phyloP scores from a whole-genome alignment of 2,797 vertebrate species.

The Taenioides sp. region DNA sequence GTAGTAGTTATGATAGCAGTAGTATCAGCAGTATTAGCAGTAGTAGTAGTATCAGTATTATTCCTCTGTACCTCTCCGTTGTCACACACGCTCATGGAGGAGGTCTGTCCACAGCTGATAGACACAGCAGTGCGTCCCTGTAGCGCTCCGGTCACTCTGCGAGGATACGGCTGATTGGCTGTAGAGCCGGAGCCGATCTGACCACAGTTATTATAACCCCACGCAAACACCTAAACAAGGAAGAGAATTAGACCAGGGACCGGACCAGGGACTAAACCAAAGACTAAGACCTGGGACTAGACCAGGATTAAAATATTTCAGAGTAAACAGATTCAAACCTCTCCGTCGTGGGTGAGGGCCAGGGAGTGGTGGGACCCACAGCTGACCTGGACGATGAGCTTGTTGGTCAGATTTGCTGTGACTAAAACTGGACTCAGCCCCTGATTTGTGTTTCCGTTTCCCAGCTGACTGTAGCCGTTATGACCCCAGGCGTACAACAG shows the following conservation, averaged over 20 bases:
- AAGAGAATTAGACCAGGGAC: no score
- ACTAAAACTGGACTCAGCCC: slow-evolving; percentile 84
- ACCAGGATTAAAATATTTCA: no score
- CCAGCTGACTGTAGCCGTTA: slow-evolving; percentile 93
- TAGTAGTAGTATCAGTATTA: neutral
- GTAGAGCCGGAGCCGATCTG: slow-evolving; percentile 95
- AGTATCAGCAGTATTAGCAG: neutral
- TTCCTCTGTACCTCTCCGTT: slow-evolving; percentile 88
- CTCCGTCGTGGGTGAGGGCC: slow-evolving; percentile 86
- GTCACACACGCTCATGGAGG: slow-evolving; percentile 89
- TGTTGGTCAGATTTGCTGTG: slow-evolving; percentile 84
- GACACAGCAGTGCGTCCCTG: slow-evolving; percentile 84
- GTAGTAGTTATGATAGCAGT: neutral
- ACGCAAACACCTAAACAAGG: slow-evolving; percentile 84
- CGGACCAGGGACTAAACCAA: no score
- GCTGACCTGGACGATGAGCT: slow-evolving; percentile 86
- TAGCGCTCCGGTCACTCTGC: slow-evolving; percentile 84
- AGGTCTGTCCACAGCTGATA: slow-evolving; percentile 91
- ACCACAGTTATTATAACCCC: slow-evolving; percentile 96
- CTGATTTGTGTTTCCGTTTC: slow-evolving; percentile 88
- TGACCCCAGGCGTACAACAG: slow-evolving; percentile 93
- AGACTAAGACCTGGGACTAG: no score
- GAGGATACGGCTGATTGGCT: slow-evolving; percentile 89
- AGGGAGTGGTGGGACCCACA: slow-evolving; percentile 95
- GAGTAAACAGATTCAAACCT: slow-evolving; percentile 60